These are phyloP conservation scores for Rana temporaria DNA, from an alignment of 2,113 vertebrate genomes.

Conservation along the genomic window DNA sequence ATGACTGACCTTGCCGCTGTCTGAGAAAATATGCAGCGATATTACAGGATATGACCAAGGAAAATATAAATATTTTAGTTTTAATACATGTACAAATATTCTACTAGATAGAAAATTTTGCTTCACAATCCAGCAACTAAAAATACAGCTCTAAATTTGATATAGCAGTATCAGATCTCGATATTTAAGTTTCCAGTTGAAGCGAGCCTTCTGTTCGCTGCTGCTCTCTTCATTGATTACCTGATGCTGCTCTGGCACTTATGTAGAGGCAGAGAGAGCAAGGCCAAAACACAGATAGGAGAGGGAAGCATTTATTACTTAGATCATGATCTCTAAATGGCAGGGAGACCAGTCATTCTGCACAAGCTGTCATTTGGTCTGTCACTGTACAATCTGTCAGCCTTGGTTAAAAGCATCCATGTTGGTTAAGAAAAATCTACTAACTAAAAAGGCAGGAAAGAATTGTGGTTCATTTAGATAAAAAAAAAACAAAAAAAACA, in stretches of 20 bases:
- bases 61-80: conserved; percentile 4
- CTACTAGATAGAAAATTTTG: not conserved
- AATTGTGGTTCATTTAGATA: not conserved
- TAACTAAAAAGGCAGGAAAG: not conserved
- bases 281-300: conserved; percentile 24
- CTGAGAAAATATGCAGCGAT: not conserved
- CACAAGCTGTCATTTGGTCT: conserved; percentile 28
- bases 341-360: conserved; percentile 37
- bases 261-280: conserved; percentile 24
- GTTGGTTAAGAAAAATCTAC: conserved; percentile 1
- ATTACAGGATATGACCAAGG: conserved; percentile 13
- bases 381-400: conserved; percentile 33
- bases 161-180: not conserved
- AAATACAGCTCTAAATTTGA: not conserved
- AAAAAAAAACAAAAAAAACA: not conserved
- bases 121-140: no score
- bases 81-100: not conserved
- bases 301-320: conserved; percentile 40
- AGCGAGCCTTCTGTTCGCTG: conserved; percentile 3
- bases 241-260: conserved; percentile 7
- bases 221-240: conserved; percentile 23
- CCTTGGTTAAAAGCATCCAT: not conserved
- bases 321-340: conserved; percentile 39
- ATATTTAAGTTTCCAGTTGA: not conserved
- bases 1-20: conserved; percentile 19